phyloP scores from a whole-genome alignment of 1,140 invertebrate species.

The Drosophila kepulauana region DNA sequence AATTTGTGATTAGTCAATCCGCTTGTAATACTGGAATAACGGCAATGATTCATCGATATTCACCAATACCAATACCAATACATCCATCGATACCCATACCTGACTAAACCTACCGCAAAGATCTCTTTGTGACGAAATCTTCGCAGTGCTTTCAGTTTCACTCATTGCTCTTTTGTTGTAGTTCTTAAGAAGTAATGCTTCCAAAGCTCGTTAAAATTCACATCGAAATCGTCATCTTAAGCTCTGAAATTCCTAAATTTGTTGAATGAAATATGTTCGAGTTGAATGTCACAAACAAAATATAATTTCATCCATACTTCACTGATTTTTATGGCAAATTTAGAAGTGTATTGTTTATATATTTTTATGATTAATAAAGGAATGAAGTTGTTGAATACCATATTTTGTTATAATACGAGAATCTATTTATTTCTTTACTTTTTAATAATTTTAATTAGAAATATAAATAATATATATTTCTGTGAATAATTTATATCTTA shows the following conservation, averaged over 20 bases:
- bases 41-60: constrained; percentile 38
- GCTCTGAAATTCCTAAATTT: not conserved
- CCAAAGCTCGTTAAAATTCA: not conserved
- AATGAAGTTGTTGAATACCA: no score
- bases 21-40: constrained; percentile 27
- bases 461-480: no score
- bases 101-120: constrained; percentile 25
- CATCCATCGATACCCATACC: not conserved
- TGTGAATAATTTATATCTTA: no score
- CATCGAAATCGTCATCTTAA: not conserved
- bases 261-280: not conserved
- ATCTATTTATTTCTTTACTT: no score
- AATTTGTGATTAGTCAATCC: constrained; percentile 42
- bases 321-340: no score
- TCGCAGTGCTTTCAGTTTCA: constrained; percentile 3
- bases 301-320: no score
- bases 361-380: no score
- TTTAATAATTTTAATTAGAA: no score
- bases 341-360: no score
- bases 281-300: not conserved
- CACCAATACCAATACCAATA: constrained; percentile 4
- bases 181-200: constrained; percentile 8
- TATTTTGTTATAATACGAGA: no score
- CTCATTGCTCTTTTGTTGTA: not conserved
- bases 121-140: constrained; percentile 50